phyloP scores from a whole-genome alignment of 2,888 invertebrate species.

The Eucera pruinosa region DNA sequence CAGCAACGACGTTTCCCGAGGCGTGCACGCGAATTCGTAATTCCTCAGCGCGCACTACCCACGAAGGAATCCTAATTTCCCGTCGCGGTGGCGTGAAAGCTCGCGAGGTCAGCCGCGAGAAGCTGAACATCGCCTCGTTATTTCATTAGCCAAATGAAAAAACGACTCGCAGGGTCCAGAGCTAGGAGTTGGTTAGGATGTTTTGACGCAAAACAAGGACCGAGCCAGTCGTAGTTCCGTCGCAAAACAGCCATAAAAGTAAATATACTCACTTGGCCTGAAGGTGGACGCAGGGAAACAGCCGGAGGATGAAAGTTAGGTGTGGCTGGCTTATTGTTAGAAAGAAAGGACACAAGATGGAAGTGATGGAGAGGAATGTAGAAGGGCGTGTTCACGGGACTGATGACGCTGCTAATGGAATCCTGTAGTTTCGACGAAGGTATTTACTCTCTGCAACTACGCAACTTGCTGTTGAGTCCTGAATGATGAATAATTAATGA shows the following conservation, averaged over 20 bases:
- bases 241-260: no score
- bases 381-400: not conserved
- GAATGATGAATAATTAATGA: not conserved
- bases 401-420: constrained; percentile 20
- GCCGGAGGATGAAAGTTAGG: no score
- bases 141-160: constrained; percentile 46
- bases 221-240: no score
- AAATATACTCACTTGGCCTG: no score
- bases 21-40: constrained; percentile 28
- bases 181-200: not conserved
- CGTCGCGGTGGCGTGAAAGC: constrained; percentile 14
- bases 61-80: constrained; percentile 21
- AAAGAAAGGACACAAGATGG: not conserved
- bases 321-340: not conserved
- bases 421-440: not conserved
- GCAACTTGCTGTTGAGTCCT: no score
- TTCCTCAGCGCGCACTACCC: constrained; percentile 10
- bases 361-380: not conserved
- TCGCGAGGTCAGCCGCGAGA: constrained; percentile 10
- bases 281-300: no score
- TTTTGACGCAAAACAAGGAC: constrained; percentile 9
- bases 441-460: not conserved
- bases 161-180: not conserved
- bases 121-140: constrained; percentile 37
- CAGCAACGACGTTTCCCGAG: not conserved